These are phyloP conservation scores for Illadopsis cleaveri DNA, from an alignment of 2,113 vertebrate species.

Conservation along the genomic window DNA sequence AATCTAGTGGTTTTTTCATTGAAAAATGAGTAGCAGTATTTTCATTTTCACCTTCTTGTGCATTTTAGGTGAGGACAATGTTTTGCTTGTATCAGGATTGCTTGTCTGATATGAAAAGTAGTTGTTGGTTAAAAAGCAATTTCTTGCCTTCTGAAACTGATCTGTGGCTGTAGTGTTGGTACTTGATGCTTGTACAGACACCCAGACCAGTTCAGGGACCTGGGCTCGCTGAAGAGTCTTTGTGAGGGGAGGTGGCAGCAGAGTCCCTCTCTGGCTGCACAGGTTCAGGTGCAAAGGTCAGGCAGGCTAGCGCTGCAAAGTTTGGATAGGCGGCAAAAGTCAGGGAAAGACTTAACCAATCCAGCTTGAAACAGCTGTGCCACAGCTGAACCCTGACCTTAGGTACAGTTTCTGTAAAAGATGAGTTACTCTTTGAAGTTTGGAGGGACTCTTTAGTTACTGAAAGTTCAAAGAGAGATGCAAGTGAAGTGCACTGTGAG, in stretches of 20 bases:
- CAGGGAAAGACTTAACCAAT: neutral
- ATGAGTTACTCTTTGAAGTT: neutral
- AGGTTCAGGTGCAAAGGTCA: neutral
- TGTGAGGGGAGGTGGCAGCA: neutral
- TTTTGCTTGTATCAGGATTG: neutral
- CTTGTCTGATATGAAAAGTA: neutral
- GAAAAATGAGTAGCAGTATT: neutral
- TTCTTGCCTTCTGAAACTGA: neutral
- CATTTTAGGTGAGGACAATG: neutral
- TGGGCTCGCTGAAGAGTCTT: neutral
- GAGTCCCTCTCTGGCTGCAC: neutral
- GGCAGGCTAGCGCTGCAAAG: too few relatives aligned
- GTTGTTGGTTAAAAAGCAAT: neutral
- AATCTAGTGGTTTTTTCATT: neutral
- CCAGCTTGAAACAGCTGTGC: neutral
- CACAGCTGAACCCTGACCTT: neutral
- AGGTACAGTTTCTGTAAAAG: neutral
- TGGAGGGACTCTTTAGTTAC: neutral
- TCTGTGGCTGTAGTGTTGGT: neutral
- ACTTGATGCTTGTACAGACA: neutral
- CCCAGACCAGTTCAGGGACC: neutral
- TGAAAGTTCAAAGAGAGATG: neutral
- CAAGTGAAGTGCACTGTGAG: neutral
- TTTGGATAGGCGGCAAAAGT: neutral
- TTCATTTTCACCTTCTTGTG: neutral